These are phyloP conservation scores for Brenthis hecate DNA, from an alignment of 2,888 invertebrate species.

Conservation along the genomic window DNA sequence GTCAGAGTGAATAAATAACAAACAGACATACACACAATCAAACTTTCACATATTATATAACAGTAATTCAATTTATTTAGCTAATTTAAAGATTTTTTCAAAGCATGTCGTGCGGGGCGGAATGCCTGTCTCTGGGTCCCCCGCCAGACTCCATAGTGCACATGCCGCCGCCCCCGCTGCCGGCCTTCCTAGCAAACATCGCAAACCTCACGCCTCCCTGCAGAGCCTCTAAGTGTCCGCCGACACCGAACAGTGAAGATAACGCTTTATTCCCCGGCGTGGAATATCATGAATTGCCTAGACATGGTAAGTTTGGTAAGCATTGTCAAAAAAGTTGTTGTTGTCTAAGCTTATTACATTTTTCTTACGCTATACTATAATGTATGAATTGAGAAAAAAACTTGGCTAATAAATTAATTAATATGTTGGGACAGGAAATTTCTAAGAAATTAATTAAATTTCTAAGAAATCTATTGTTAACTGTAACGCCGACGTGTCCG, in stretches of 20 bases:
- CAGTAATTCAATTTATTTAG: not conserved
- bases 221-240: slow-evolving; percentile 85
- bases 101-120: slow-evolving; percentile 83
- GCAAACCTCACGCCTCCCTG: slow-evolving; percentile 85
- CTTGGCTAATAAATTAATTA: too few relatives aligned
- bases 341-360: too few relatives aligned
- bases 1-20: too few relatives aligned
- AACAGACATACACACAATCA: too few relatives aligned
- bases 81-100: slow-evolving; percentile 1
- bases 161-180: slow-evolving; percentile 93
- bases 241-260: slow-evolving; percentile 77
- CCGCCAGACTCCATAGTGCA: slow-evolving; percentile 92
- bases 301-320: slow-evolving; percentile 82
- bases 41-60: not conserved
- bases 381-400: too few relatives aligned
- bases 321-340: too few relatives aligned
- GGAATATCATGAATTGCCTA: slow-evolving; percentile 90
- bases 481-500: too few relatives aligned
- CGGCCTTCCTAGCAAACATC: slow-evolving; percentile 84
- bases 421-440: too few relatives aligned
- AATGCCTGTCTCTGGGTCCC: slow-evolving; percentile 85
- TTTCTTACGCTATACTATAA: too few relatives aligned
- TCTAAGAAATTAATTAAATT: too few relatives aligned
- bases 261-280: slow-evolving; percentile 83
- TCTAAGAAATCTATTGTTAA: too few relatives aligned